phyloP scores from a whole-genome alignment of 1,140 invertebrate species.

The Choristoneura fumiferana region DNA sequence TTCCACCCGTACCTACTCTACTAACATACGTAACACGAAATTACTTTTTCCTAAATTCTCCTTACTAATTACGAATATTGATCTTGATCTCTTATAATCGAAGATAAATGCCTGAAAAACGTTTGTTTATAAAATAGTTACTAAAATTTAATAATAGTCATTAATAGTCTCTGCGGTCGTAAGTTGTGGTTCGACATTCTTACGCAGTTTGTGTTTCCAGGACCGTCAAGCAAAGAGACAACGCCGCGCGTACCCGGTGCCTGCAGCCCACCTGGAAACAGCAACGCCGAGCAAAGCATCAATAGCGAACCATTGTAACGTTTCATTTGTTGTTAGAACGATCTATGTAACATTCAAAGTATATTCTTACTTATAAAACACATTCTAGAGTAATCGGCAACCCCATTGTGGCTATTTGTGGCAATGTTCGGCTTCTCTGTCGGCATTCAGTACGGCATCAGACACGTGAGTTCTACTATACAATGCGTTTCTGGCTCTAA shows the following conservation, averaged over 20 bases:
- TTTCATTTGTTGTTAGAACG: constrained; percentile 43
- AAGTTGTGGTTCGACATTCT: too few relatives aligned
- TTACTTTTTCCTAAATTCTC: too few relatives aligned
- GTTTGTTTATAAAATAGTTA: too few relatives aligned
- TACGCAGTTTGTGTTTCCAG: constrained; percentile 37
- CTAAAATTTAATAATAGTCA: too few relatives aligned
- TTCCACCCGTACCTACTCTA: too few relatives aligned
- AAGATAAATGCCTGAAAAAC: too few relatives aligned
- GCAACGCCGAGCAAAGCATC: constrained; percentile 39
- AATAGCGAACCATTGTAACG: constrained; percentile 28
- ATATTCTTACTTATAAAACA: constrained; percentile 39
- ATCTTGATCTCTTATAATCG: too few relatives aligned
- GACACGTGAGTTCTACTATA: background rate
- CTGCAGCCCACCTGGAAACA: constrained; percentile 50
- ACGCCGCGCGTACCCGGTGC: constrained; percentile 48
- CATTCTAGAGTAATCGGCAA: constrained; percentile 22
- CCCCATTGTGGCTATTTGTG: constrained; percentile 21
- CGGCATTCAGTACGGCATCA: background rate
- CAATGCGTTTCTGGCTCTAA: background rate
- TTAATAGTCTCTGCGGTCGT: too few relatives aligned
- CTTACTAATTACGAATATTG: too few relatives aligned
- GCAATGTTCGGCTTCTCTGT: constrained; percentile 12
- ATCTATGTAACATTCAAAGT: constrained; percentile 44
- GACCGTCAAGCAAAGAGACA: constrained; percentile 52
- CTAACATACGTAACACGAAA: too few relatives aligned